Evolutionary conservation across 2,797 vertebrate species (phyloP).

Genomic region (Hypotaenidia okinawae): DNA sequence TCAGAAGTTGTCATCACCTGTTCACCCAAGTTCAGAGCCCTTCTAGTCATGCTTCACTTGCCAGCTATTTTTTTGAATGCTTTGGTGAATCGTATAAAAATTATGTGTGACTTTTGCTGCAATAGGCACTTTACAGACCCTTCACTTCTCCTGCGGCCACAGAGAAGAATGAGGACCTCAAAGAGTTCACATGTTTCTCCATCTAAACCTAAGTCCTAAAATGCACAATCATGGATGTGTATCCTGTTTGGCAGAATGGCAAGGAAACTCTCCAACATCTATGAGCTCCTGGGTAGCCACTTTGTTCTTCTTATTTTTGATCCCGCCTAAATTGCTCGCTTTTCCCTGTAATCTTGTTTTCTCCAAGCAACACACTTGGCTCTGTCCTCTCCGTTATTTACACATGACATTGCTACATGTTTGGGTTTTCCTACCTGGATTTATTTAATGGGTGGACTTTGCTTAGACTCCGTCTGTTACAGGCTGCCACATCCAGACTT

Average conservation of each 20-base stretch:
- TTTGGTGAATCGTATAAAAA: neutral
- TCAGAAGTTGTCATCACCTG: neutral
- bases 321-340: neutral
- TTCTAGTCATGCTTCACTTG: neutral
- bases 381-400: neutral
- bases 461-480: neutral
- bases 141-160: neutral
- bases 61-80: neutral
- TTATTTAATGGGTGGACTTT: neutral
- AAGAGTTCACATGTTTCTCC: neutral
- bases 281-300: neutral
- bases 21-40: neutral
- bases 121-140: neutral
- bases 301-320: neutral
- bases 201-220: neutral
- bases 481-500: neutral
- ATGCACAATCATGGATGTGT: neutral
- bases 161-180: neutral
- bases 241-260: neutral
- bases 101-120: neutral
- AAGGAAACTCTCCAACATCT: neutral
- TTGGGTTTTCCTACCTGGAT: neutral
- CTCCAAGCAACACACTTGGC: neutral
- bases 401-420: rapidly evolving
- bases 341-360: neutral